A percentile compares a stretch with the other conserved stretches of the same genome.
phyloP scores from a whole-genome alignment of 1,140 invertebrate genomes.

The Microplitis mediator region DNA sequence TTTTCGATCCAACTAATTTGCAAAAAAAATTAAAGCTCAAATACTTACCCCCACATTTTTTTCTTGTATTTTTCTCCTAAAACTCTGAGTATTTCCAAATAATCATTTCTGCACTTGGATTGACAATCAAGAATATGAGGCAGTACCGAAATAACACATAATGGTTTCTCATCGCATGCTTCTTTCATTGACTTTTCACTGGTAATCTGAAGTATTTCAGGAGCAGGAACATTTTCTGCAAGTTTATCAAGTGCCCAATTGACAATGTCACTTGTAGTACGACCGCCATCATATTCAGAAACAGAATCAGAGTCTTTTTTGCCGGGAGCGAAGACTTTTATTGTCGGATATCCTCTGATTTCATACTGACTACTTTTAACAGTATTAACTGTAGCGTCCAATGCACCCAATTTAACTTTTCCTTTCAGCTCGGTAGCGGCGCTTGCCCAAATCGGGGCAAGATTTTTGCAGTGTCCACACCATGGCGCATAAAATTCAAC shows the following conservation, averaged over 20 bases:
- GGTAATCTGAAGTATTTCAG: constrained; percentile 78
- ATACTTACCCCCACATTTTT: constrained; percentile 90
- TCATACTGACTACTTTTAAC: constrained; percentile 78
- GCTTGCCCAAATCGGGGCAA: constrained; percentile 92
- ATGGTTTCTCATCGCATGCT: constrained; percentile 81
- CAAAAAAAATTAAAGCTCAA: neutral
- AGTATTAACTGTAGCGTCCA: constrained; percentile 94
- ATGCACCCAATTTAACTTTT: constrained; percentile 92
- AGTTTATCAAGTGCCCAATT: constrained; percentile 87
- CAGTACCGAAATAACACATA: constrained; percentile 93
- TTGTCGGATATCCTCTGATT: constrained; percentile 95
- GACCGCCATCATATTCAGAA: constrained; percentile 87
- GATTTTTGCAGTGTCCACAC: constrained; percentile 96
- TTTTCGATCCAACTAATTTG: neutral
- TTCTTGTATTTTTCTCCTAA: constrained; percentile 94
- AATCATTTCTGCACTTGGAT: constrained; percentile 89
- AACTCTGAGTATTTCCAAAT: constrained; percentile 76
- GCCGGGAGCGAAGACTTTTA: constrained; percentile 91
- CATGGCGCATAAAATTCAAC: constrained; percentile 98
- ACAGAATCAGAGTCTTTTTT: constrained; percentile 74
- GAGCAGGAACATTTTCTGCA: constrained; percentile 84
- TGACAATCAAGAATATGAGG: constrained; percentile 99
- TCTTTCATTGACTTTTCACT: constrained; percentile 71
- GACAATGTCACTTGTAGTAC: constrained; percentile 90
- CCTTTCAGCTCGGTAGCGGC: constrained; percentile 95